phyloP scores from a whole-genome alignment of 2,113 vertebrate genomes.

The Pseudois nayaur region DNA sequence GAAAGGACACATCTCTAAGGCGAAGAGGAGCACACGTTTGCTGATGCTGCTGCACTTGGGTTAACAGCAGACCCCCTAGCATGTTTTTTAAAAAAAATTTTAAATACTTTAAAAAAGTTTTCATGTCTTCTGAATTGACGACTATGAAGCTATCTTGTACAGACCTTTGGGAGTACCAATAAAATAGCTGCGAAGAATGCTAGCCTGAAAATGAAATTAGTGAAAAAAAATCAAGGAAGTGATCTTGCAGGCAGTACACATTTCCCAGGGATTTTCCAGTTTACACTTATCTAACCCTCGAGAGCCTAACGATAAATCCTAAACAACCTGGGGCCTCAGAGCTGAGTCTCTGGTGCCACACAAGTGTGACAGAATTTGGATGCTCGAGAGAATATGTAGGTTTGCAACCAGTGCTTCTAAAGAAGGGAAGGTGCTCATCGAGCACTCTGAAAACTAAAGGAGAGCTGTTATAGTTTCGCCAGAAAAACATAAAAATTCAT shows the following conservation, averaged over 20 bases:
- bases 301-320: slow-evolving; percentile 45
- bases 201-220: slow-evolving; percentile 42
- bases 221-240: slow-evolving; percentile 43
- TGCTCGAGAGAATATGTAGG: background rate
- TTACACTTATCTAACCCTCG: slow-evolving; percentile 34
- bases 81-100: background rate
- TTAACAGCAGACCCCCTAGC: background rate
- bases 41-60: background rate
- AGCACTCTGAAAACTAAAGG: background rate
- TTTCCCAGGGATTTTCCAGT: slow-evolving; percentile 63
- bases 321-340: background rate
- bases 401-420: background rate
- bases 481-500: background rate
- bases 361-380: background rate
- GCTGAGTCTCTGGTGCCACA: background rate
- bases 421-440: background rate
- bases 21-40: background rate
- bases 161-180: slow-evolving; percentile 32
- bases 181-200: background rate
- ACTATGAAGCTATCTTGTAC: background rate
- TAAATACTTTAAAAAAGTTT: background rate
- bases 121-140: background rate
- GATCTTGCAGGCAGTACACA: slow-evolving; percentile 29
- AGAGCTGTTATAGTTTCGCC: background rate
- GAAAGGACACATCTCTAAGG: background rate